Evolutionary conservation across 2,113 vertebrate genomes (phyloP).

Genomic region (Sula dactylatra): DNA sequence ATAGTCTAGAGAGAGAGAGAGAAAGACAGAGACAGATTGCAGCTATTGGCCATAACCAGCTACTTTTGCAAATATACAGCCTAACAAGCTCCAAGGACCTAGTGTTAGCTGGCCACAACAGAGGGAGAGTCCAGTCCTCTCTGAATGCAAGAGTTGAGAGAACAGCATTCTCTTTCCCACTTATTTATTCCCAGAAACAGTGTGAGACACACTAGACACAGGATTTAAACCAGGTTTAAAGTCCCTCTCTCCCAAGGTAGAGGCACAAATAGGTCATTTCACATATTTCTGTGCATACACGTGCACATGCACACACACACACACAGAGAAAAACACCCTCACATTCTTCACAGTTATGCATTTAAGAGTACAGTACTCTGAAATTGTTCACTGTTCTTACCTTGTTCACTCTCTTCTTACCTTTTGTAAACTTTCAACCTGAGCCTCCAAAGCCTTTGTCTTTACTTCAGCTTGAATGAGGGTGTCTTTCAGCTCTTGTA

Average conservation of each 20-base stretch:
- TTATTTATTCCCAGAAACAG: neutral
- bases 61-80: neutral
- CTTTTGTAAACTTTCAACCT: slow-evolving; percentile 87
- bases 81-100: neutral
- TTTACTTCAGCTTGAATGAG: slow-evolving; percentile 84
- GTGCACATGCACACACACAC: rapidly evolving
- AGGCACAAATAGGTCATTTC: neutral
- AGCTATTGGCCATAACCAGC: neutral
- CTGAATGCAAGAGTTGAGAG: neutral
- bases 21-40: neutral
- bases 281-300: neutral
- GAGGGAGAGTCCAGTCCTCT: neutral
- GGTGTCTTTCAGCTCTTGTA: slow-evolving; percentile 85
- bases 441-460: slow-evolving; percentile 81
- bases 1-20: slow-evolving; percentile 71
- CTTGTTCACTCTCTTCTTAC: slow-evolving; percentile 60
- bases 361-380: neutral
- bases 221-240: neutral
- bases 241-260: neutral
- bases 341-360: neutral
- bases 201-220: neutral
- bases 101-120: neutral
- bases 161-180: neutral
- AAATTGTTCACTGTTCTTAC: slow-evolving; percentile 33
- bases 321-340: neutral